Percentiles rank a stretch among this genome's conserved stretches.
phyloP scores from a whole-genome alignment of 2,113 vertebrate genomes.

The Melanerpes aurifrons region DNA sequence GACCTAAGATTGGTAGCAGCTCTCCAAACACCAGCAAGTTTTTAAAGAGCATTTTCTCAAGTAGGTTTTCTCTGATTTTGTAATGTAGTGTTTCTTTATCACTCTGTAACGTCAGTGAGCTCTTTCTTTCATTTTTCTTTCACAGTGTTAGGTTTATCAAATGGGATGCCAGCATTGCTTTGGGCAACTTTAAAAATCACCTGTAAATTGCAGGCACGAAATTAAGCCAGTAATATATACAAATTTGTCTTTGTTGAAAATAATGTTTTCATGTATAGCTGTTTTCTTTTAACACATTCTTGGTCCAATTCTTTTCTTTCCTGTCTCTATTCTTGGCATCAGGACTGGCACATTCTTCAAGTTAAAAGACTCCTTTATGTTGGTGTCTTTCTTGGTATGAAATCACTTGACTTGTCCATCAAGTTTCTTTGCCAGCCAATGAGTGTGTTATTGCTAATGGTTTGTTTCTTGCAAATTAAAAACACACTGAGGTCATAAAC shows the following conservation, averaged over 20 bases:
- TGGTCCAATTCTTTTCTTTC: not conserved
- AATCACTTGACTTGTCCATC: not conserved
- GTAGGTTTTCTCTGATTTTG: not conserved
- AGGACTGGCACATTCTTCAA: not conserved
- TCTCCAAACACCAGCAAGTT: not conserved
- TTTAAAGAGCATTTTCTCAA: not conserved
- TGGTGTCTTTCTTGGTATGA: not conserved
- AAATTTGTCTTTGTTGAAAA: not conserved
- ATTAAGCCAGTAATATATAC: not conserved
- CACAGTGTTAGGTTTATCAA: not conserved
- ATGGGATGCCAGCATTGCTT: not conserved
- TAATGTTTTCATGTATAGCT: not conserved
- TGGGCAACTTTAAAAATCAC: not conserved
- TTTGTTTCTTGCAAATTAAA: not conserved
- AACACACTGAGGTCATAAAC: not conserved
- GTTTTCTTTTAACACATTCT: not conserved
- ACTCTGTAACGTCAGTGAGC: not conserved
- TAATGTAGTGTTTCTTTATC: not conserved
- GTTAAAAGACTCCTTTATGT: not conserved
- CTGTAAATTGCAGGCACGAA: not conserved
- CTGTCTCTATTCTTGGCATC: not conserved
- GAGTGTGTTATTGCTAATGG: not conserved
- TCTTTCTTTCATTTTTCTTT: not conserved
- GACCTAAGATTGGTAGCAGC: not conserved
- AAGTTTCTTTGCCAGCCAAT: not conserved